Base-by-base conservation (phyloP, 1,140 invertebrate species). In the Mya arenaria region DNA sequence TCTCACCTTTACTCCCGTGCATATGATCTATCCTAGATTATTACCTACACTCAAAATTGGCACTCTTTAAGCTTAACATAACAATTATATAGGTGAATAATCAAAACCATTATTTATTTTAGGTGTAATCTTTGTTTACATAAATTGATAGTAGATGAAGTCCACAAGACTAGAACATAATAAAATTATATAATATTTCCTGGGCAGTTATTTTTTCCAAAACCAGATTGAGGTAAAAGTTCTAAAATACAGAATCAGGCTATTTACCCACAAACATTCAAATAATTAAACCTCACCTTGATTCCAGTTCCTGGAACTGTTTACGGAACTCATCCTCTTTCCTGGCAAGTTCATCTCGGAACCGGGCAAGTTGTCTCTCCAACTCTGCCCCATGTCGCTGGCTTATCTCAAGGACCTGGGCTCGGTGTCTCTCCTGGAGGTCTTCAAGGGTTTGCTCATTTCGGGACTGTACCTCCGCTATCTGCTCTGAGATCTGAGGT, bases 401-500 rank as follows among this genome's bases (percentile, higher is more conserved):
- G 34, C 87, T 88, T 17, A 91, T 56, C 44, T 91, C 89, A 4
- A 82, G 56, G 3, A 89, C 85, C 80, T 89, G 86, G 17, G 85
- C 82, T 17, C 85, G 74, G 78, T 92, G 89, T 39, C 80, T 87
- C 41, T 88, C 88, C 39, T 77, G 65, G 32, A 88, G 13, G 19
- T 87, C 87, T 37, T 81, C 84, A 55, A 85, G 75, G 8, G 75
- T 63, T 44, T 74, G 65, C 72, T 89, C 88, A 36, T 87, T 83
- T 56, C 84, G 75, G 10, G 80, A 84, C 34, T 88, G 87, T 36
- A 89, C 84, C 25, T 90, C 88, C 1, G 83, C 77, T 28, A 90
- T 86, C 71, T 92, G 89, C 6, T 85, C 84, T 28, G 87, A 73
- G 55, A 90, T 89, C 89, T 91, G 58, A 25, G 82, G 69, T 30